A percentile compares a stretch with the other conserved stretches of the same genome.
Evolutionary conservation across 2,797 vertebrate genomes (phyloP).

Genomic region (Anniella stebbinsi): DNA sequence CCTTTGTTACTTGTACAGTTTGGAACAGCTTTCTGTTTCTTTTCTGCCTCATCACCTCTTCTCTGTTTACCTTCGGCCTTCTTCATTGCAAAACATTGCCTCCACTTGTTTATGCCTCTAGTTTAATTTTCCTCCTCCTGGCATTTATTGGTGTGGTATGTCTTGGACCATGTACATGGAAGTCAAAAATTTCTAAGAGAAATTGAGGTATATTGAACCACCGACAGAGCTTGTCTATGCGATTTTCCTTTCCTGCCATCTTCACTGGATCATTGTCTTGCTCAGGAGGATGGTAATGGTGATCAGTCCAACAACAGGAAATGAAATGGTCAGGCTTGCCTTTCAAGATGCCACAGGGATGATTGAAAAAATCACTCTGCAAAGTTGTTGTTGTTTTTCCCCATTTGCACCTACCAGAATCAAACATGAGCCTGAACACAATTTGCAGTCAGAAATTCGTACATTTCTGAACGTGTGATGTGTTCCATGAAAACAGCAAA

Average conservation of each 20-base stretch:
- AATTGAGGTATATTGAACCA: constrained; percentile 54
- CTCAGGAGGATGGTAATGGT: constrained; percentile 11
- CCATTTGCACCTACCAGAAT: no score
- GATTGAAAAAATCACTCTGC: no score
- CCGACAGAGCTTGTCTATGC: constrained; percentile 42
- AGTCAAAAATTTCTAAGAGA: constrained; percentile 28
- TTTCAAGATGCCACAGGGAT: neutral
- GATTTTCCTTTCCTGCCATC: constrained; percentile 41
- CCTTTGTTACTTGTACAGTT: constrained; percentile 44
- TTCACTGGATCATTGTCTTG: neutral
- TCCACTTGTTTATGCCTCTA: constrained; percentile 51
- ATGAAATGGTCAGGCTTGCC: neutral
- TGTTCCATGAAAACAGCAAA: no score
- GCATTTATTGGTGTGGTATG: constrained; percentile 68
- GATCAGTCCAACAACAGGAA: neutral
- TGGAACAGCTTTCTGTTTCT: constrained; percentile 42
- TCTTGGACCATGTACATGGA: constrained; percentile 47
- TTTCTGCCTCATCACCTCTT: constrained; percentile 57
- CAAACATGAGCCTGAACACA: no score
- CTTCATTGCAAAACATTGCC: constrained; percentile 65
- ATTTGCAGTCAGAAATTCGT: no score
- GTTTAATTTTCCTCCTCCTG: constrained; percentile 60
- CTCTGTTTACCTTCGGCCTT: constrained; percentile 57
- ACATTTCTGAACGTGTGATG: no score
- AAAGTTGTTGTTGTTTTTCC: no score